Evolutionary conservation across 2,888 invertebrate species (phyloP).

Genomic region (Melinaea menophilus): DNA sequence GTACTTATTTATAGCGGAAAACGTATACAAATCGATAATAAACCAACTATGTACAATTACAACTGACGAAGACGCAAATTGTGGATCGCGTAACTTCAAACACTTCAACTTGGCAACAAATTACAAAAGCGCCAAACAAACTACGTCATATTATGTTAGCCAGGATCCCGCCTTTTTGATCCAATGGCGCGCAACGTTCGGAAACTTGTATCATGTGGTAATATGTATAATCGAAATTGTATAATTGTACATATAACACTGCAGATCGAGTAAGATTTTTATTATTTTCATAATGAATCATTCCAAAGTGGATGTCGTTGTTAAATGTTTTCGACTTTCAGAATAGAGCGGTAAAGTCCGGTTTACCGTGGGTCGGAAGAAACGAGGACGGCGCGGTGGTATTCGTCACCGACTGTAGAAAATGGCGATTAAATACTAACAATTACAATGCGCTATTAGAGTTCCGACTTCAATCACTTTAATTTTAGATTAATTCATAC

Average conservation of each 20-base stretch:
- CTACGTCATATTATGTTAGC: conserved; percentile 30
- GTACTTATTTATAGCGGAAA: conserved; percentile 72
- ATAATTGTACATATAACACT: conserved; percentile 23
- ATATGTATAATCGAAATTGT: background rate
- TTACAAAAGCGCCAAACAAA: conserved; percentile 32
- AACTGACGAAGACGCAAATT: conserved; percentile 42
- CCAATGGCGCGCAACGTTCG: conserved; percentile 35
- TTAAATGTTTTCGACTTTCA: conserved; percentile 59
- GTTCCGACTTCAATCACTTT: conserved; percentile 27
- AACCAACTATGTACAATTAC: conserved; percentile 45
- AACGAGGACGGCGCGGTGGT: conserved; percentile 70
- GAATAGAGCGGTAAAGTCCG: conserved; percentile 64
- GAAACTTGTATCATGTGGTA: conserved; percentile 22
- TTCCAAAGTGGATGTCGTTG: conserved; percentile 55
- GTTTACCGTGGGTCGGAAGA: conserved; percentile 55
- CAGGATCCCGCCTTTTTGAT: conserved; percentile 51
- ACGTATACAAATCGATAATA: conserved; percentile 74
- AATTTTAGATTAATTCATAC: conserved; percentile 22
- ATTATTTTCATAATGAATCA: conserved; percentile 72
- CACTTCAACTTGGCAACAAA: conserved; percentile 40
- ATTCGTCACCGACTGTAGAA: conserved; percentile 76
- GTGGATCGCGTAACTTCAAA: conserved; percentile 39
- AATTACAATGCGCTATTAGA: conserved; percentile 62
- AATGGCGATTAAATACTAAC: conserved; percentile 78
- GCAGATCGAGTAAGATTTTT: conserved; percentile 45